Percentiles rank a stretch among this genome's conserved stretches.
These are phyloP conservation scores for Heliconius charithonia DNA, from an alignment of 2,888 invertebrate genomes.

Conservation along the genomic window DNA sequence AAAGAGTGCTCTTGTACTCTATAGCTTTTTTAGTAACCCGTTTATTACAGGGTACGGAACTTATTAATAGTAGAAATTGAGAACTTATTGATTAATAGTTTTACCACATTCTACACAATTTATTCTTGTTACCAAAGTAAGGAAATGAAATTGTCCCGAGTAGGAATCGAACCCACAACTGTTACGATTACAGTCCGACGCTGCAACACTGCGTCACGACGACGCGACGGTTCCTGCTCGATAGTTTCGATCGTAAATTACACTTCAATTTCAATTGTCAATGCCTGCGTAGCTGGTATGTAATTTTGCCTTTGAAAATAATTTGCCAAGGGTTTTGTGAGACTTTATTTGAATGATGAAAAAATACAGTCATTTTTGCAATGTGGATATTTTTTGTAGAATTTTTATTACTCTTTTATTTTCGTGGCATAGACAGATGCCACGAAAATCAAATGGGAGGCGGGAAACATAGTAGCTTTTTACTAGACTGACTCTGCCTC, in stretches of 20 bases:
- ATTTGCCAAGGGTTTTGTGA: background rate
- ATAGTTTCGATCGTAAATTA: slow-evolving; percentile 54
- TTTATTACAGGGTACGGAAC: slow-evolving; percentile 52
- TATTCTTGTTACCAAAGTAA: no score
- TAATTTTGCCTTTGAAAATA: slow-evolving; percentile 35
- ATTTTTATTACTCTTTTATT: background rate
- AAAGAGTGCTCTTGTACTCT: slow-evolving; percentile 48
- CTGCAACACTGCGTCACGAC: background rate
- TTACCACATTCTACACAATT: no score
- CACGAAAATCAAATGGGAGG: background rate
- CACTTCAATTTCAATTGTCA: slow-evolving; percentile 61
- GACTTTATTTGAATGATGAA: background rate
- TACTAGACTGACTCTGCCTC: background rate
- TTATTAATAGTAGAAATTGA: no score
- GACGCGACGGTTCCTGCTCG: background rate
- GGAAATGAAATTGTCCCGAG: no score
- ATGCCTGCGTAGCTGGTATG: slow-evolving; percentile 49
- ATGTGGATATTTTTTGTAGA: background rate
- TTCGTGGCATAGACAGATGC: no score
- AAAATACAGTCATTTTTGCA: background rate
- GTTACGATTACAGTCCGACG: no score
- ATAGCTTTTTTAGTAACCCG: slow-evolving; percentile 55
- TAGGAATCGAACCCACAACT: no score
- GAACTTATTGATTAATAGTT: no score
- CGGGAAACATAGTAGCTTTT: background rate